phyloP scores from a whole-genome alignment of 2,888 invertebrate genomes.

The Muschampia plurimacula region DNA sequence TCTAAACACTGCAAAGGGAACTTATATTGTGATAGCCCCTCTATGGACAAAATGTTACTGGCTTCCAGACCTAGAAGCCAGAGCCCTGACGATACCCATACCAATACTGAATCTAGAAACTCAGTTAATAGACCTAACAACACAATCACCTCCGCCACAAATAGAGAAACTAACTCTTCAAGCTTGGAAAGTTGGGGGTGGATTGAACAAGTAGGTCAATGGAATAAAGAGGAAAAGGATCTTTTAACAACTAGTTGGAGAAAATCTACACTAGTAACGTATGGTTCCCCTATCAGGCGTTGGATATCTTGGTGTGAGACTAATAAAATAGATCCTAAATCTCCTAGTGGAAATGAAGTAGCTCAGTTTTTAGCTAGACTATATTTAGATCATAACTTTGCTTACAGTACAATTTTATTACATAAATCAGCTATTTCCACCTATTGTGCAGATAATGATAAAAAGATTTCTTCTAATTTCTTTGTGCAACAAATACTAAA shows the following conservation, averaged over 20 bases:
- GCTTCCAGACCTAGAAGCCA: neutral
- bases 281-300: neutral
- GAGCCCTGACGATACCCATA: neutral
- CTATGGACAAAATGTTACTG: neutral
- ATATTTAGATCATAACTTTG: neutral
- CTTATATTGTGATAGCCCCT: neutral
- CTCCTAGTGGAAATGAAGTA: neutral
- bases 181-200: neutral
- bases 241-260: neutral
- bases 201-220: neutral
- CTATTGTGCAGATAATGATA: neutral
- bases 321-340: neutral
- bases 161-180: neutral
- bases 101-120: neutral
- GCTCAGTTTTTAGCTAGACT: neutral
- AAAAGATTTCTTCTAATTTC: neutral
- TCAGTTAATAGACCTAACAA: neutral
- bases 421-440: neutral
- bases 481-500: neutral
- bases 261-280: neutral
- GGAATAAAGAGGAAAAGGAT: neutral
- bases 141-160: neutral
- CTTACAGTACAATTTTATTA: neutral
- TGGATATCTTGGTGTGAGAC: conserved; percentile 4
- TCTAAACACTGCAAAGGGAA: neutral